A percentile compares a stretch with the other conserved stretches of the same genome.
phyloP scores from a whole-genome alignment of 2,797 vertebrate genomes.

The Urosaurus nigricauda region DNA sequence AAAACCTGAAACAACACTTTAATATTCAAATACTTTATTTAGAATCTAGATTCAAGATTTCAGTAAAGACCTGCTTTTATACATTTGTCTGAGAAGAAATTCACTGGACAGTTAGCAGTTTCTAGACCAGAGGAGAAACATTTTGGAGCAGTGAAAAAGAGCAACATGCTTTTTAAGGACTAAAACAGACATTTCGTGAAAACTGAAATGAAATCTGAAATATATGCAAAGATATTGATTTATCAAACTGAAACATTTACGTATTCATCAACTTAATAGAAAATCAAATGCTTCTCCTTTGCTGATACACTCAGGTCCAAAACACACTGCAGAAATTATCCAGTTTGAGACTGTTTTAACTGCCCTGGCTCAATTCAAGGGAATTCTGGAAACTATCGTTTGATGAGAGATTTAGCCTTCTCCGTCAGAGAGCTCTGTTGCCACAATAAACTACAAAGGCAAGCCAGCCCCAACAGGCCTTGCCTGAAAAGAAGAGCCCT shows the following conservation, averaged over 20 bases:
- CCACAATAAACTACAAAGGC: too few relatives aligned
- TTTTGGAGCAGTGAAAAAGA: background rate
- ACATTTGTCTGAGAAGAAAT: slow-evolving; percentile 2
- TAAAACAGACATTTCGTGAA: background rate
- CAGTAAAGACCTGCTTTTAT: background rate
- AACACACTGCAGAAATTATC: too few relatives aligned
- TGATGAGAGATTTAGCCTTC: too few relatives aligned
- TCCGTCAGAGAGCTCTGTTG: too few relatives aligned
- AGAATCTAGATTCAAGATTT: slow-evolving; percentile 11
- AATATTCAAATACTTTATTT: slow-evolving; percentile 19
- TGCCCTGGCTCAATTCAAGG: too few relatives aligned
- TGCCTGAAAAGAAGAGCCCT: too few relatives aligned
- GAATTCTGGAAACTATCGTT: too few relatives aligned
- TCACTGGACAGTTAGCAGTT: background rate
- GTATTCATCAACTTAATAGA: background rate
- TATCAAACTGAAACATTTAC: background rate
- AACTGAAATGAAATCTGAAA: slow-evolving; percentile 1
- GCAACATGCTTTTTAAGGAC: background rate
- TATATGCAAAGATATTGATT: slow-evolving; percentile 10
- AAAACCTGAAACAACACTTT: slow-evolving; percentile 9
- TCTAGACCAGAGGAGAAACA: background rate
- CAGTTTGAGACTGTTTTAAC: too few relatives aligned
- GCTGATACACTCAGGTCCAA: background rate
- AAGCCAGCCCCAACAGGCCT: too few relatives aligned
- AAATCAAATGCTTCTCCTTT: background rate